phyloP scores from a whole-genome alignment of 2,888 invertebrate genomes.

The Petrophora chlorosata region DNA sequence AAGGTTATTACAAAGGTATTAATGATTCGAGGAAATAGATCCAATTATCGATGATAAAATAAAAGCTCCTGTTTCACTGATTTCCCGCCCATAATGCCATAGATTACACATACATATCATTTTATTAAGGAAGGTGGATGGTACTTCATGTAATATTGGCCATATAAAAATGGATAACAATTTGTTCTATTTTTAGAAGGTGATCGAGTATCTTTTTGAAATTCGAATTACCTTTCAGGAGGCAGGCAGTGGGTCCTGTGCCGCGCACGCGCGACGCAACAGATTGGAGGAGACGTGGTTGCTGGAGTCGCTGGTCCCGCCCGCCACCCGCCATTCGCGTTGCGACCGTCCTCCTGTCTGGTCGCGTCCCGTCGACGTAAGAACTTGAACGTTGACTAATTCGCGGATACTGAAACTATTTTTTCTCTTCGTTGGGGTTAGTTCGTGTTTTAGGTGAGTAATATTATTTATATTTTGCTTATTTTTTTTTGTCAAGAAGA shows the following conservation, averaged over 20 bases:
- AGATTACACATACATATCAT: too few species aligned
- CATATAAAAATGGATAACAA: background rate
- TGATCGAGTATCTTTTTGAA: conserved; percentile 35
- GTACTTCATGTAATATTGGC: too few species aligned
- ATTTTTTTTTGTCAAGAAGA: background rate
- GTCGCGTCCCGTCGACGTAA: conserved; percentile 25
- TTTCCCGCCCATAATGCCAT: too few species aligned
- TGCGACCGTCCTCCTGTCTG: conserved; percentile 34
- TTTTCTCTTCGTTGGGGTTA: background rate
- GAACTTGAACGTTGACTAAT: conserved; percentile 41
- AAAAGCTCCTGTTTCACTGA: too few species aligned
- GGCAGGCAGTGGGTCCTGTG: conserved; percentile 32
- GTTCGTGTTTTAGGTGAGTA: conserved; percentile 14
- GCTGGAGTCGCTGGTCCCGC: conserved; percentile 29
- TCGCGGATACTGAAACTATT: conserved; percentile 13
- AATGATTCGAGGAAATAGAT: too few species aligned
- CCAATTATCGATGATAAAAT: too few species aligned
- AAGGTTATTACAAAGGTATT: too few species aligned
- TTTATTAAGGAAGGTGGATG: too few species aligned
- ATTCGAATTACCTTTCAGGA: conserved; percentile 37
- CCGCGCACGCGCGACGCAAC: conserved; percentile 45
- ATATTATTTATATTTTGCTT: background rate
- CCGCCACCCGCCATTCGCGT: conserved; percentile 48
- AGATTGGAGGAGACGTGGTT: conserved; percentile 50
- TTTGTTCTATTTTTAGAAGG: conserved; percentile 29